phyloP scores from a whole-genome alignment of 1,140 invertebrate genomes.

The Atopsyche davidsoni region DNA sequence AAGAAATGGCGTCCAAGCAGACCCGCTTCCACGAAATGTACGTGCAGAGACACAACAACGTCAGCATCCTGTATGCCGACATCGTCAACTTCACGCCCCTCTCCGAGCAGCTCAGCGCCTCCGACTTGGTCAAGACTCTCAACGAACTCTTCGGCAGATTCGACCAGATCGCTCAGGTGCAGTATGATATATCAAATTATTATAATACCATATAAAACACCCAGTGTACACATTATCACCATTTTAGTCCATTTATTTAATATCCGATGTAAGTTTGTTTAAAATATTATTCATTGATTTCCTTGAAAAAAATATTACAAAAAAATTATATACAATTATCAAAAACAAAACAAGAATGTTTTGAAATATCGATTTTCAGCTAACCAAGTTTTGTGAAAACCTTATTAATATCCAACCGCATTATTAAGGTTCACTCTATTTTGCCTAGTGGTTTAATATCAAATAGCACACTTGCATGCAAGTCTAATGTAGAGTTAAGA shows the following conservation, averaged over 20 bases:
- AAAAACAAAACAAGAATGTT: too few relatives aligned
- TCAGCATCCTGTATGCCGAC: constrained; percentile 96
- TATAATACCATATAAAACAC: neutral
- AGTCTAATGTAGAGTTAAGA: too few relatives aligned
- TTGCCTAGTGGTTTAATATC: too few relatives aligned
- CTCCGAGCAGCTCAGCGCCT: constrained; percentile 86
- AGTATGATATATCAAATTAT: constrained; percentile 27
- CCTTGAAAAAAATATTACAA: neutral
- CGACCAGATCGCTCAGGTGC: constrained; percentile 91
- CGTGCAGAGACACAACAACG: constrained; percentile 94
- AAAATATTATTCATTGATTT: neutral
- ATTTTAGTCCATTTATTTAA: neutral
- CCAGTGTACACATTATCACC: neutral
- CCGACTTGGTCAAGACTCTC: constrained; percentile 88
- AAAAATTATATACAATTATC: too few relatives aligned
- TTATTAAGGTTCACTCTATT: too few relatives aligned
- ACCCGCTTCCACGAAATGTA: constrained; percentile 93
- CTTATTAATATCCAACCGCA: too few relatives aligned
- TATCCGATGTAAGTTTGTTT: neutral
- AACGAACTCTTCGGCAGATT: constrained; percentile 96
- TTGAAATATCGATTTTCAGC: too few relatives aligned
- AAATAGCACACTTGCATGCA: too few relatives aligned
- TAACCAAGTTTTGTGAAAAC: too few relatives aligned
- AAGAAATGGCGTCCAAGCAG: constrained; percentile 53
- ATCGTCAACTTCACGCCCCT: constrained; percentile 97